phyloP scores from a whole-genome alignment of 1,140 invertebrate species.

The Leptinotarsa undecemlineata region DNA sequence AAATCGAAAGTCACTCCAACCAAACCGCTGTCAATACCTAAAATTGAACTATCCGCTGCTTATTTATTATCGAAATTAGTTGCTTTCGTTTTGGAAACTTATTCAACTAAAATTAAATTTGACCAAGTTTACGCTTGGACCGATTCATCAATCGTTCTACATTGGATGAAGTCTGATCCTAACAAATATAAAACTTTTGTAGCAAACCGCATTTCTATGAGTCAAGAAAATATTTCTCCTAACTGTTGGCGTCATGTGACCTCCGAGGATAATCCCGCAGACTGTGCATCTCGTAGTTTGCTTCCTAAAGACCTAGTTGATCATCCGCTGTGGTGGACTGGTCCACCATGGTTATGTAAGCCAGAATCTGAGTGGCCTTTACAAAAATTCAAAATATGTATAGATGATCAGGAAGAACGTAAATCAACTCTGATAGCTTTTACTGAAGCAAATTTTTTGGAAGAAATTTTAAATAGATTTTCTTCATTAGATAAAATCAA shows the following conservation, averaged over 20 bases:
- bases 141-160: slow-evolving; percentile 53
- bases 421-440: neutral
- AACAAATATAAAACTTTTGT: slow-evolving; percentile 25
- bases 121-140: slow-evolving; percentile 49
- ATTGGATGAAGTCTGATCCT: slow-evolving; percentile 39
- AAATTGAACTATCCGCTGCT: slow-evolving; percentile 39
- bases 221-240: slow-evolving; percentile 41
- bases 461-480: neutral
- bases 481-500: slow-evolving; percentile 14
- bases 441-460: slow-evolving; percentile 7
- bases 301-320: neutral
- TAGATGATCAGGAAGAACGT: neutral
- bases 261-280: slow-evolving; percentile 48
- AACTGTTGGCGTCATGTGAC: slow-evolving; percentile 46
- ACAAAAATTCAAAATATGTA: neutral
- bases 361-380: slow-evolving; percentile 8
- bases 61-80: slow-evolving; percentile 34
- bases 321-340: slow-evolving; percentile 21
- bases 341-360: slow-evolving; percentile 17
- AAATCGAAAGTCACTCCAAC: slow-evolving; percentile 45
- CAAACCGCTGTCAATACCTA: slow-evolving; percentile 43
- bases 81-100: slow-evolving; percentile 8
- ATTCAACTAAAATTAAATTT: slow-evolving; percentile 9
- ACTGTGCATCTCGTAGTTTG: slow-evolving; percentile 47
- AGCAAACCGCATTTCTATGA: slow-evolving; percentile 33